Evolutionary conservation across 2,797 vertebrate species (phyloP), one percentile per base, ranked within the genome.

Genomic region (Brachymystax lenok): DNA sequence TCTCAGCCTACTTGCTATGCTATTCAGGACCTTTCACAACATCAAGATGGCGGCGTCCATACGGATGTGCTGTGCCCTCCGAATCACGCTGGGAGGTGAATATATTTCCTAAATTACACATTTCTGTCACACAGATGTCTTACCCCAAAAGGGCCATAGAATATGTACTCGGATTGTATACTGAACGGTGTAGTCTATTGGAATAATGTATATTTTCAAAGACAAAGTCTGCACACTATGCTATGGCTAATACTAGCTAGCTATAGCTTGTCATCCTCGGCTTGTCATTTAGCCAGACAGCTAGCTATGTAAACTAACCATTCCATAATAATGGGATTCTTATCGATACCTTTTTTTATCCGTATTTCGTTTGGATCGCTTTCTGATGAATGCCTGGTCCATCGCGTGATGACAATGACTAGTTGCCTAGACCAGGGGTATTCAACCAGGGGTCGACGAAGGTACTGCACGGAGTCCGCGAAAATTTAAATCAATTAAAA

Each of bases 1-100:
- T 0, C 17, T 52, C 0, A 30, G 87, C 61, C 83, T 0, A n/a
- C 76, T 78, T 80, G 46, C 80, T 86, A 33, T 81, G 30, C 33
- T 14, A 19, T 2, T 67, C 80, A 87, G 85, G 92, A 89, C 90
- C 83, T 4, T 4, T 59, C 33, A 21, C 0, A 69, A 40, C 17
- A 83, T 69, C 83, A 93, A 88, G 30, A 93, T 93, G 92, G 91
- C 92, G 88, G 88, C 91, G 81, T 81, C 86, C 85, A 0, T 91
- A 0, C 68, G 88, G 6, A 27, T 91, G 78, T 91, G 85, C 75
- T 75, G 76, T 88, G 83, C 75, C 91, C 89, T 93, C 88, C 92
- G 92, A 40, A 1, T 88, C 73, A 30, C 86, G 0, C 0, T 90
- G 8, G 82, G 87, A 89, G 91, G 92, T 93, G 33, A 88, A 64